Evolutionary conservation across 2,113 vertebrate species (phyloP).

Genomic region (Leptosomus discolor): DNA sequence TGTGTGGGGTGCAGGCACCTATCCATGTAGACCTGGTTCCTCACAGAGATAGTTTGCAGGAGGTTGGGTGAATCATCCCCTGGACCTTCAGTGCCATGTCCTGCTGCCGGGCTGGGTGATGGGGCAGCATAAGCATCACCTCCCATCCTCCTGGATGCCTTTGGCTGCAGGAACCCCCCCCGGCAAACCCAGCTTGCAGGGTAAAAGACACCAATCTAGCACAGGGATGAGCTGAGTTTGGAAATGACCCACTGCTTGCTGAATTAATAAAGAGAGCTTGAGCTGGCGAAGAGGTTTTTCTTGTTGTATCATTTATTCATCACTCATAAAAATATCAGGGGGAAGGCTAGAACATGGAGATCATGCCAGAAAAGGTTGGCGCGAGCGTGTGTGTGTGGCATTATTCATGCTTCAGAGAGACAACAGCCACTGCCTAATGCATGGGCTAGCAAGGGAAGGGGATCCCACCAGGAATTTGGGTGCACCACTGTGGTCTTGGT

Average conservation of each 20-base stretch:
- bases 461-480: not conserved
- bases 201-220: not conserved
- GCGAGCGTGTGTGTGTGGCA: too few relatives aligned
- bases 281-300: not conserved
- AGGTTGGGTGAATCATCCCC: not conserved
- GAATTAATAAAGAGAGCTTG: not conserved
- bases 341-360: not conserved
- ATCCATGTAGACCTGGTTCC: fast-evolving
- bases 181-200: not conserved
- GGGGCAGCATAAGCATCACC: not conserved
- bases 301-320: conserved; percentile 30
- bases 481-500: not conserved
- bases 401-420: not conserved
- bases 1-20: not conserved
- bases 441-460: not conserved
- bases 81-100: not conserved
- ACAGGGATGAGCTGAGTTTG: not conserved
- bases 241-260: not conserved
- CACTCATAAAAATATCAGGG: not conserved
- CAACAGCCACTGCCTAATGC: not conserved
- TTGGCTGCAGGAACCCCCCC: not conserved
- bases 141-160: not conserved
- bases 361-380: not conserved
- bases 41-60: not conserved
- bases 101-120: not conserved